A percentile compares a stretch with the other conserved stretches of the same genome.
phyloP scores from a whole-genome alignment of 2,797 vertebrate genomes.

The Spinus olivaceus region DNA sequence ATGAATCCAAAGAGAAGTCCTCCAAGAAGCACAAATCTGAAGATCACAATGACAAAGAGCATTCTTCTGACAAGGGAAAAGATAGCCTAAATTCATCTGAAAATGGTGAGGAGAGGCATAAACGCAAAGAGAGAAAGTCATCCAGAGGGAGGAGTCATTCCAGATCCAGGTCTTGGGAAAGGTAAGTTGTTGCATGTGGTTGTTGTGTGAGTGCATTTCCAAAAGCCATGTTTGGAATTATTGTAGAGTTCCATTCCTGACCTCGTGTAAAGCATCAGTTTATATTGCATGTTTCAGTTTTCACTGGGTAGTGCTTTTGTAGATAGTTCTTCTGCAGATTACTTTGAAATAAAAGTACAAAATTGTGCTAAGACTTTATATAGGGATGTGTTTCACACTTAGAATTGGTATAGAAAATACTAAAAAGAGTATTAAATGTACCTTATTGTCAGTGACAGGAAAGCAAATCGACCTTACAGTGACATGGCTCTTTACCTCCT shows the following conservation, averaged over 20 bases:
- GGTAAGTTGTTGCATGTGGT: slow-evolving; percentile 63
- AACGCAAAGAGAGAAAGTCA: slow-evolving; percentile 87
- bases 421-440: not conserved
- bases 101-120: slow-evolving; percentile 91
- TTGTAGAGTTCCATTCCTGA: not conserved
- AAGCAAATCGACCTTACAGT: not conserved
- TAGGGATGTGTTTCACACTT: not conserved
- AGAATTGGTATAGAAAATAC: not conserved
- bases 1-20: slow-evolving; percentile 89
- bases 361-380: not conserved
- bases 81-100: slow-evolving; percentile 90
- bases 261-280: not conserved
- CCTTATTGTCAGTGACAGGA: not conserved
- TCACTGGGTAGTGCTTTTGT: not conserved
- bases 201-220: not conserved
- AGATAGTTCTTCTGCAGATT: not conserved
- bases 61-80: slow-evolving; percentile 83
- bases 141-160: slow-evolving; percentile 89
- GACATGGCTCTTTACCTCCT: not conserved
- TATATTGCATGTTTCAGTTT: not conserved
- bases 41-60: slow-evolving; percentile 85
- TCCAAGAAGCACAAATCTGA: slow-evolving; percentile 90
- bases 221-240: not conserved
- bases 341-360: not conserved
- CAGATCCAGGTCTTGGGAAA: slow-evolving; percentile 91